Evolutionary conservation across 2,797 vertebrate species (phyloP).

Genomic region (Amniataba percoides): DNA sequence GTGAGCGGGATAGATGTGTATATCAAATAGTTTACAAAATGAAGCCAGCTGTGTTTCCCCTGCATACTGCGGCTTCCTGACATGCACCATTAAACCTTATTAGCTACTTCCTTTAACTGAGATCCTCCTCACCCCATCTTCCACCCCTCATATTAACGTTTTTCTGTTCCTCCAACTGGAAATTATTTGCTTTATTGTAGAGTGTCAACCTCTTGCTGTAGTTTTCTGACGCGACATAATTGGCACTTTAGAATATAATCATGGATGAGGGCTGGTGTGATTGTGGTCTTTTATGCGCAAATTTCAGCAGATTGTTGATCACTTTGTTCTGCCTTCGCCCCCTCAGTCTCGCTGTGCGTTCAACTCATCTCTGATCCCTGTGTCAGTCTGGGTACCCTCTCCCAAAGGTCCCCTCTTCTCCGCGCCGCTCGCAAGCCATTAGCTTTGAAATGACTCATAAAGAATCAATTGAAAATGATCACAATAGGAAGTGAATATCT

Average conservation of each 20-base stretch:
- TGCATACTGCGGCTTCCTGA: slow-evolving; percentile 99
- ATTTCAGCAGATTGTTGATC: slow-evolving; percentile 91
- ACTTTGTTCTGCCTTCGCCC: slow-evolving; percentile 66
- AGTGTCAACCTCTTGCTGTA: slow-evolving; percentile 96
- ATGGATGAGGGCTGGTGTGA: slow-evolving; percentile 91
- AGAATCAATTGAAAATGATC: slow-evolving; percentile 86
- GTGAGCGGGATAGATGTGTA: slow-evolving; percentile 95
- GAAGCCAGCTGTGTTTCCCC: slow-evolving; percentile 99
- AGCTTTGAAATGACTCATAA: slow-evolving; percentile 93
- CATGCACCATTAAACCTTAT: slow-evolving; percentile 99
- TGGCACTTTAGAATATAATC: slow-evolving; percentile 99
- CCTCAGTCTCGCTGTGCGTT: slow-evolving; percentile 52
- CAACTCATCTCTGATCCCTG: slow-evolving; percentile 64
- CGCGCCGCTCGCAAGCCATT: slow-evolving; percentile 89
- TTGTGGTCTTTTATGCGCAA: slow-evolving; percentile 95
- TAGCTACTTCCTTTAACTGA: slow-evolving; percentile 99
- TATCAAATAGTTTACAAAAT: slow-evolving; percentile 99
- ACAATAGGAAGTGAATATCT: slow-evolving; percentile 77
- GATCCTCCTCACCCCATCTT: slow-evolving; percentile 95
- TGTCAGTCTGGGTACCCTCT: slow-evolving; percentile 74
- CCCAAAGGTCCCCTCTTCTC: slow-evolving; percentile 74
- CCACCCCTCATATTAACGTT: slow-evolving; percentile 99
- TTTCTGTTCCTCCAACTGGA: slow-evolving; percentile 99
- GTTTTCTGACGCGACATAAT: slow-evolving; percentile 98
- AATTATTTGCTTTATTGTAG: slow-evolving; percentile 99